phyloP scores from a whole-genome alignment of 2,888 invertebrate species.

The Lasioglossum calceatum region DNA sequence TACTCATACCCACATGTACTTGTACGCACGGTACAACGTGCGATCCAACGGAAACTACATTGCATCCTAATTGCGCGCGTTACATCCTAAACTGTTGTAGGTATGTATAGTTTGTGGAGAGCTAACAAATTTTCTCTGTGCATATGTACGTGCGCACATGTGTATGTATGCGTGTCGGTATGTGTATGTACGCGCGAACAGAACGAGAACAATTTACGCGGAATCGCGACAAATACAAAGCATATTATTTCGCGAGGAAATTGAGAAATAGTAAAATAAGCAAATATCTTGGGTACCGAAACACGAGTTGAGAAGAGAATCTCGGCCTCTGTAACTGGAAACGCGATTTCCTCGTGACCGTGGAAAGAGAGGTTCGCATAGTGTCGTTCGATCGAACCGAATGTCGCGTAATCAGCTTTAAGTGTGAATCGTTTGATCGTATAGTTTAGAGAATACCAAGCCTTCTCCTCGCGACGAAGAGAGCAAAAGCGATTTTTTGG shows the following conservation, averaged over 20 bases:
- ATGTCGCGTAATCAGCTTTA: constrained; percentile 60
- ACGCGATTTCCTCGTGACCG: constrained; percentile 14
- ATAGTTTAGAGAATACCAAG: constrained; percentile 39
- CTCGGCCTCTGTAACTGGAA: not conserved
- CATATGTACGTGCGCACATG: constrained; percentile 21
- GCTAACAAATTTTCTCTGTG: constrained; percentile 50
- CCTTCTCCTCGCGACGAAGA: constrained; percentile 15
- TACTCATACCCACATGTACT: constrained; percentile 72
- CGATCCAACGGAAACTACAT: constrained; percentile 32
- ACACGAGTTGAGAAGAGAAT: not conserved
- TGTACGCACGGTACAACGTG: constrained; percentile 39
- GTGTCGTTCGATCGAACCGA: constrained; percentile 20
- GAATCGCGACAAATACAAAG: constrained; percentile 40
- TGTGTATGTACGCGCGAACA: constrained; percentile 26
- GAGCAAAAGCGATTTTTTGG: constrained; percentile 18
- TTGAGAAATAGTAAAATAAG: not conserved
- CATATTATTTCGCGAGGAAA: constrained; percentile 46
- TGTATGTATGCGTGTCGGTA: constrained; percentile 30
- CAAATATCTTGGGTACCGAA: constrained; percentile 12
- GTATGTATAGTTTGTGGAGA: constrained; percentile 73
- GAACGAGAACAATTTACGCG: not conserved
- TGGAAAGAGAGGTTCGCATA: constrained; percentile 16
- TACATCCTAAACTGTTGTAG: constrained; percentile 6
- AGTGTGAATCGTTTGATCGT: constrained; percentile 57
- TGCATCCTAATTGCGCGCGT: not conserved